Base-by-base conservation (phyloP, 2,797 vertebrate genomes). In the Chaenodraco wilsoni region DNA sequence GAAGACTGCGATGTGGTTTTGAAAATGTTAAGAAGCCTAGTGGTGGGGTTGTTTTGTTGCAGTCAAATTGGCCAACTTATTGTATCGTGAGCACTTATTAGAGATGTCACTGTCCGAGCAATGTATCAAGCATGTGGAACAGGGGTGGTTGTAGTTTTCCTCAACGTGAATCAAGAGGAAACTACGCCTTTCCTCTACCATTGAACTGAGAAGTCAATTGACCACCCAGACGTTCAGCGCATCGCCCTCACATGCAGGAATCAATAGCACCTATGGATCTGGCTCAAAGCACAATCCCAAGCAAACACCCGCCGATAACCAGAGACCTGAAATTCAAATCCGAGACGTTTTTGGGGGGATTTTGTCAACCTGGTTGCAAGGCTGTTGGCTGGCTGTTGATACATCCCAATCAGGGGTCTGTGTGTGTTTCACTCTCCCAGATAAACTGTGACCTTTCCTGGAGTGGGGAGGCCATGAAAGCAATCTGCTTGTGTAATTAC, bases 401-500 rank as follows among this genome's bases (percentile, higher is more conserved):
- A 57, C 82, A 89, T 89, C 78, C 44, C 74, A 84, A 89, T 91
- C 88, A 84, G 82, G 68, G 76, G 73, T 72, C 52, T 65, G 72
- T 78, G 72, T 84, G 81, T 73, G 78, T 90, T 83, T 87, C 78
- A 74, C 65, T 68, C 79, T 46, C 77, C 73, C 84, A 88, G 86
- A 90, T 92, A 93, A 91, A 92, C 78, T 68, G 86, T 91, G 91
- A 94, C 93, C 93, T 94, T 94, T 94, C 76, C 81, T 79, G 78
- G 84, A 89, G 90, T 86, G 76, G 54, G 70, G 75, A 85, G 83
- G 76, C 89, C 88, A 88, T 89, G 89, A 88, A 94, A 92, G 90
- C 89, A 93, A 93, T 93, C 90, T 93, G 90, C 89, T 93, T 85
- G 88, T 83, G 90, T 95, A 92, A 94, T 94, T 93, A 93, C 90